Conservation (phyloP, 2,888 invertebrate species). For the Nymphalis urticae region DNA sequence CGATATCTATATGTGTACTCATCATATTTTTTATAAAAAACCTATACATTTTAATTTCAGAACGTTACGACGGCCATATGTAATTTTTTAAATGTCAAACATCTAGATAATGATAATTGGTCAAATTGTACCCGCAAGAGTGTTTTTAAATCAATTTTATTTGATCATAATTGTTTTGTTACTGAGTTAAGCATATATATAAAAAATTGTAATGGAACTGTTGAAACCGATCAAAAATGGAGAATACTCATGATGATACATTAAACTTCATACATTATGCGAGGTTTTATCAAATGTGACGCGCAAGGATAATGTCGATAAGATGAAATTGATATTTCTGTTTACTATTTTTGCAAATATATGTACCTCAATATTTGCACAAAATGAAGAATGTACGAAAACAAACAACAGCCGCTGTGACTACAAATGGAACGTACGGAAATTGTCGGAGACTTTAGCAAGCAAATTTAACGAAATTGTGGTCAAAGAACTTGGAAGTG, state of each 20-base stretch:
- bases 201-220: background rate
- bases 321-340: conserved; percentile 70
- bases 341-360: conserved; percentile 59
- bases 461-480: conserved; percentile 68
- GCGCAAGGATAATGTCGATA: conserved; percentile 53
- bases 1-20: too few relatives aligned
- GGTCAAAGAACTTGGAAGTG: conserved; percentile 69
- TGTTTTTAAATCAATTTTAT: conserved; percentile 2
- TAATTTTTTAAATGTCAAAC: conserved; percentile 9
- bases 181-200: background rate
- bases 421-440: conserved; percentile 64
- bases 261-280: conserved; percentile 25
- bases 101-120: background rate
- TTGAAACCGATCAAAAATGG: conserved; percentile 25
- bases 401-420: conserved; percentile 64
- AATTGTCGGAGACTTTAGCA: conserved; percentile 62
- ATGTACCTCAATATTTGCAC: conserved; percentile 53
- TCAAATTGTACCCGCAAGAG: background rate
- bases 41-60: background rate
- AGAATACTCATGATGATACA: conserved; percentile 16
- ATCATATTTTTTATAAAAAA: too few relatives aligned
- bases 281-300: conserved; percentile 37
- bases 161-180: conserved; percentile 3
- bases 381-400: conserved; percentile 67
- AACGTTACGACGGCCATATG: conserved; percentile 2